Evolutionary conservation across 2,113 vertebrate species (phyloP), one percentile per base, ranked within the genome.

Genomic region (Psammodynastes pulverulentus): DNA sequence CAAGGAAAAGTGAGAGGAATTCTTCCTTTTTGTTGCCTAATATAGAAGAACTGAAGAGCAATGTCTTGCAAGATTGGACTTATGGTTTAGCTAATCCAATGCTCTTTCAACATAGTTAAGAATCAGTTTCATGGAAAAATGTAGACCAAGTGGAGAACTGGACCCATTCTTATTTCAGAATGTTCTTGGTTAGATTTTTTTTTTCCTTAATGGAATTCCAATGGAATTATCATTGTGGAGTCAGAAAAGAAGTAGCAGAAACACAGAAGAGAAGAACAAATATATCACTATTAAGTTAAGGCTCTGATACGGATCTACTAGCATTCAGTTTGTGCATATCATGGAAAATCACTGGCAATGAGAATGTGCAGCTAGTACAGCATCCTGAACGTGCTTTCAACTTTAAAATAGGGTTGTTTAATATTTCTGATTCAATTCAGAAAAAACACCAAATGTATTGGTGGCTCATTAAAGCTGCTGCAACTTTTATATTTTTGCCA

Each of bases 1-100:
- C 90, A 89, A 5, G 93, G 48, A 52, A 26, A 43, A 24, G 39
- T 34, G 52, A 53, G 10, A 7, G 39, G n/a, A 86, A 84, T 9
- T 34, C 46, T 34, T 79, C 93, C 93, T 72, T 54, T 2, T 52
- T 1, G 51, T 95, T 95, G 85, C 95, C 72, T 92, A 89, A 88
- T 26, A 79, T 17, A 87, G 84, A 56, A 34, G 5, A 91, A 92
- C 89, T 51, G 1, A 24, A 26, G 92, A 92, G 56, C 45, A 89
- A n/a, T 10, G 67, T 21, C 52, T 84, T 62, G 21, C 8, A 39
- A 9, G 72, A 21, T 39, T 88, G 45, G 87, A 49, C 3, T 12
- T 51, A 72, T 13, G 21, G 4, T 23, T 6, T 39, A 48, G 15
- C 24, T 48, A 56, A 58, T 21, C 53, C n/a, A 89, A 26, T 84